Evolutionary conservation across 2,113 vertebrate species (phyloP), one percentile per base, ranked within the genome.

Genomic region (Aptenodytes patagonicus): DNA sequence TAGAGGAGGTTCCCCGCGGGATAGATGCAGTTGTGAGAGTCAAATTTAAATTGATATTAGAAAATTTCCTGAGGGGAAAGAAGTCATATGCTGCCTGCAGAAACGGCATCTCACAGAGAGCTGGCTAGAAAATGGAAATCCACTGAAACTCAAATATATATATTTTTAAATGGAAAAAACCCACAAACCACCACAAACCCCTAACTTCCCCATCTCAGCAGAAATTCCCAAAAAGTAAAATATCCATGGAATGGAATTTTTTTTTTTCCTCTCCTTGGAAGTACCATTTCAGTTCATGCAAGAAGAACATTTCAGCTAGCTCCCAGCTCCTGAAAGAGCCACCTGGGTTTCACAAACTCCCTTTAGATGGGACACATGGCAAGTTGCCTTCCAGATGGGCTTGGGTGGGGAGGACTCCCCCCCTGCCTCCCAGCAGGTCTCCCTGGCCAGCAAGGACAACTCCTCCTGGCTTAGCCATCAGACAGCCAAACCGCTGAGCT

Each of bases 1-100:
- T 25, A 7, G 80, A 88, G 49, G 2, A 54, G 58, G 79, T 9
- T 96, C 94, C 92, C 95, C 0, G 2, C 0, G 76, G 96, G 85
- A 96, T 21, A 86, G 52, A 87, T n/a, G 82, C 94, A 87, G 92
- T 96, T 93, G 83, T 92, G 95, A 97, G 94, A 93, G 88, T 93
- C 73, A 96, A 89, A 94, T 95, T 96, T 94, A 96, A 92, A 91
- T 91, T 95, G 95, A 92, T 93, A 94, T 93, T 97, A 88, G 87
- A 92, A 89, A 92, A 95, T 95, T 82, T 96, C 93, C 71, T 87
- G 82, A 57, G 83, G 87, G 82, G 76, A 5, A 49, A 54, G 57
- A 86, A 95, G 95, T 83, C 87, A 89, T 87, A 57, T 7, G 8
- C 81, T 91, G 93, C 94, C 87, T 91, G 81, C 81, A 91, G 91